Percentiles rank a stretch among this genome's conserved stretches.
These are phyloP conservation scores for Macropodus opercularis DNA, from an alignment of 2,797 vertebrate genomes.

Conservation along the genomic window DNA sequence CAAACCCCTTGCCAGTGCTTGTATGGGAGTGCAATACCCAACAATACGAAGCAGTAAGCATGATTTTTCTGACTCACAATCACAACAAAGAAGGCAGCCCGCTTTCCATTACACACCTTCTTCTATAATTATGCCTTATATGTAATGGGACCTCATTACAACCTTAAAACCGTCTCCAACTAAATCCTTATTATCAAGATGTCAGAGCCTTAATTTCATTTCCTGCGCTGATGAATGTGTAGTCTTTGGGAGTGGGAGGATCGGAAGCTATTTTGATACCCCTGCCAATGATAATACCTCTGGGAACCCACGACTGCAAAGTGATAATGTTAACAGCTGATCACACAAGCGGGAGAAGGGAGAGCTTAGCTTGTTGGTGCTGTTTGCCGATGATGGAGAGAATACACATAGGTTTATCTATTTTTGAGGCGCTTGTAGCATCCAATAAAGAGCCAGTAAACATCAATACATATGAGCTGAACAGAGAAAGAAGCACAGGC, in stretches of 20 bases:
- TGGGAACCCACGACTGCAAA: constrained; percentile 57
- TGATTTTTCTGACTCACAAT: constrained; percentile 22
- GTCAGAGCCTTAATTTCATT: constrained; percentile 72
- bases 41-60: constrained; percentile 15
- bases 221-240: constrained; percentile 74
- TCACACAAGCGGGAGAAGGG: constrained; percentile 54
- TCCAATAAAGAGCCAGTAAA: not conserved
- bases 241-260: constrained; percentile 59
- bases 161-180: constrained; percentile 52
- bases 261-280: constrained; percentile 68
- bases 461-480: not conserved
- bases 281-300: constrained; percentile 62
- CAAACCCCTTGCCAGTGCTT: constrained; percentile 34
- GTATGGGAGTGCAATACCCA: constrained; percentile 1
- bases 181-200: constrained; percentile 75
- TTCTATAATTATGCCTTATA: constrained; percentile 55
- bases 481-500: not conserved
- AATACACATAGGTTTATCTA: constrained; percentile 3
- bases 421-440: constrained; percentile 23
- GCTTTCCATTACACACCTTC: constrained; percentile 33
- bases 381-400: constrained; percentile 21
- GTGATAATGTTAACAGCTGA: constrained; percentile 65
- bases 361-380: constrained; percentile 31
- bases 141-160: constrained; percentile 67
- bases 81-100: constrained; percentile 17